These are phyloP conservation scores for Aurelia coerulea DNA, from an alignment of 30 jellyfish, hydroid and myxozoan species.

Conservation along the genomic window DNA sequence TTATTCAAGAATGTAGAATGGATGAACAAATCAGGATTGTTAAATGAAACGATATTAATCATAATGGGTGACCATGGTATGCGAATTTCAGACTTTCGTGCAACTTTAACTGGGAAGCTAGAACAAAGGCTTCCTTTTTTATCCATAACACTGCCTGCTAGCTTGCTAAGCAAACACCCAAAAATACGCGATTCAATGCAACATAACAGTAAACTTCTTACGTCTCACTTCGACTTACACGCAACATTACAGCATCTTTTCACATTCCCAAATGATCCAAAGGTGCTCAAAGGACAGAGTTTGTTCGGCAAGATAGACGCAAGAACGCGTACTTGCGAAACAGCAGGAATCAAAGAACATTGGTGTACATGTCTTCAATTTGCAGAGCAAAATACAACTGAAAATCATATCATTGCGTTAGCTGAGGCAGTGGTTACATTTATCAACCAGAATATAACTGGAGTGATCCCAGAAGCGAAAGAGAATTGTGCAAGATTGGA, in stretches of 20 bases:
- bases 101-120: constrained; percentile 46
- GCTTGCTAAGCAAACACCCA: constrained; percentile 15
- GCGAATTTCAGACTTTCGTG: constrained; percentile 15
- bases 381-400: neutral
- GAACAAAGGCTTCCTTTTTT: constrained; percentile 65
- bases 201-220: constrained; percentile 24
- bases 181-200: neutral
- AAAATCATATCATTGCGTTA: neutral
- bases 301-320: constrained; percentile 62
- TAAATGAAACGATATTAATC: constrained; percentile 35
- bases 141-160: constrained; percentile 40
- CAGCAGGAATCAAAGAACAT: constrained; percentile 64
- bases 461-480: neutral
- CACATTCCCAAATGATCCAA: constrained; percentile 30
- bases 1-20: constrained; percentile 8
- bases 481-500: neutral
- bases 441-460: neutral
- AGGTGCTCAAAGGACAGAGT: constrained; percentile 57
- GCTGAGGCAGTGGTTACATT: constrained; percentile 15
- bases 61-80: constrained; percentile 61
- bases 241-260: constrained; percentile 59
- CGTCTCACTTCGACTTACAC: constrained; percentile 62
- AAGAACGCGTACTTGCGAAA: constrained; percentile 51
- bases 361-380: constrained; percentile 78
- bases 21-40: neutral